phyloP scores from a whole-genome alignment of 2,888 invertebrate species.

The Pantelozetes paolii region DNA sequence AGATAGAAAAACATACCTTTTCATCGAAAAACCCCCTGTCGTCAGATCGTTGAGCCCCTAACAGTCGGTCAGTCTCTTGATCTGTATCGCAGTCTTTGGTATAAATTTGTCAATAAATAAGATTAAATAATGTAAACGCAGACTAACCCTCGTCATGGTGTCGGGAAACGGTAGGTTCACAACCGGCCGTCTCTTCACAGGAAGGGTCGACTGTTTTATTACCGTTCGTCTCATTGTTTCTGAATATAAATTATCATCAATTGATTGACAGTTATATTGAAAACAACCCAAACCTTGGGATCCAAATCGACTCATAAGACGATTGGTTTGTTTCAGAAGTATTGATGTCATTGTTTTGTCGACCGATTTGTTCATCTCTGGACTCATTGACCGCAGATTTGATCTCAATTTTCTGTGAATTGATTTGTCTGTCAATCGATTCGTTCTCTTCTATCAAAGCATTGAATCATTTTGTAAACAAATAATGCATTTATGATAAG shows the following conservation, averaged over 20 bases:
- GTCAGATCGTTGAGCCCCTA: conserved; percentile 75
- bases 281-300: not conserved
- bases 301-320: conserved; percentile 23
- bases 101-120: not conserved
- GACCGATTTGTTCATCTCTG: not conserved
- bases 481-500: not conserved
- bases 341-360: not conserved
- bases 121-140: not conserved
- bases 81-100: conserved; percentile 83
- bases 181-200: not conserved
- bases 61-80: conserved; percentile 89
- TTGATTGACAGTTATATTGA: not conserved
- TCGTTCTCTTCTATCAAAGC: not conserved
- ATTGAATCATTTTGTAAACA: not conserved
- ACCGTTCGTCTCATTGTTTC: not conserved
- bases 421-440: not conserved
- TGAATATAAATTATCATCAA: conserved; percentile 1
- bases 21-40: conserved; percentile 49
- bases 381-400: not conserved
- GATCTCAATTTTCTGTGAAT: not conserved
- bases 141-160: conserved; percentile 39
- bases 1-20: conserved; percentile 46
- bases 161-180: not conserved
- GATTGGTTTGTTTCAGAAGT: not conserved
- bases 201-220: not conserved